Evolutionary conservation across 2,888 invertebrate species (phyloP), one percentile per base, ranked within the genome.

Genomic region (Crossocerus cetratus): DNA sequence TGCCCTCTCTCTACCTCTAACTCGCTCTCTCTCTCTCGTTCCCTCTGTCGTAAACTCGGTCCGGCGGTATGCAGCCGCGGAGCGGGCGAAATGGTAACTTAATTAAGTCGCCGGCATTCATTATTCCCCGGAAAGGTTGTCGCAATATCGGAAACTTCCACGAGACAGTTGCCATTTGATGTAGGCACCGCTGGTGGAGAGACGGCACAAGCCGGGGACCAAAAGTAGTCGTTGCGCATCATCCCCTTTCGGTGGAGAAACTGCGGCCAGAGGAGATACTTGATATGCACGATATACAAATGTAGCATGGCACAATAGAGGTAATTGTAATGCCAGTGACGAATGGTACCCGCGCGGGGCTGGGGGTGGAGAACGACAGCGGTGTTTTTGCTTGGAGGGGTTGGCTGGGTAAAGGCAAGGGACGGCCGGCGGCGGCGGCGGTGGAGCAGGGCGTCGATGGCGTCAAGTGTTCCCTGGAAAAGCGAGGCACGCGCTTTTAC

Each of bases 321-420:
- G 83, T 86, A 88, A 89, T 89, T 87, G 88, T 83, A 84, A 86
- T 83, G 83, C 76, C 70, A 67, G 75, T 88, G 89, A 88, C 86
- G 82, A 88, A 89, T 88, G 82, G 85, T 71, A 87, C 87, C 87
- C 85, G 66, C 58, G 81, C 80, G 82, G 63, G 32, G 65, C 62
- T 70, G 63, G 64, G 75, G 64, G 60, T 66, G 66, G 55, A 56
- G 59, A 53, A 45, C 57, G 56, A 60, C 57, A 65, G 44, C 49
- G 61, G 66, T 54, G 59, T 64, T 32, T 32, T 32, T 32, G 49
- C n/a, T 49, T 13, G 49, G n/a, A 49, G 60, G 62, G 75, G 62
- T 43, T 66, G 22, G 60, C 20, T 44, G 54, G 59, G 60, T 54
- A 53, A 55, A 59, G 64, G 69, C 63, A 58, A 58, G 20, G 60